A percentile compares a stretch with the other conserved stretches of the same genome.
phyloP scores from a whole-genome alignment of 2,797 vertebrate species.

The Paguma larvata region DNA sequence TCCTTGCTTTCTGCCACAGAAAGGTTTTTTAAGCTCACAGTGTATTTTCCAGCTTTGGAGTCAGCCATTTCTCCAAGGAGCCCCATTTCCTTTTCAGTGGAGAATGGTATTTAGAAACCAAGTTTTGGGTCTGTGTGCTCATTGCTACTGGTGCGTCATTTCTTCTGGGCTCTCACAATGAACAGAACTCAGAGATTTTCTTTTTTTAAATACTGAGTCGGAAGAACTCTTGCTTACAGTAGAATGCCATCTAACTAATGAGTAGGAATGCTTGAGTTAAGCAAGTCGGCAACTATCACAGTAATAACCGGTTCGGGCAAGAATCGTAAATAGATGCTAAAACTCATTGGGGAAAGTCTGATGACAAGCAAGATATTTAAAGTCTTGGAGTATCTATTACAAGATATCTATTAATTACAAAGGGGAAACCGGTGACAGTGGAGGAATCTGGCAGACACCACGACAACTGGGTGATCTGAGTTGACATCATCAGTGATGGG shows the following conservation, averaged over 20 bases:
- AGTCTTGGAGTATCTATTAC: background rate
- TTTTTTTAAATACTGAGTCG: background rate
- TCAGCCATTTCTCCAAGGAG: background rate
- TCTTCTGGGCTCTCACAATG: background rate
- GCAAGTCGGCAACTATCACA: background rate
- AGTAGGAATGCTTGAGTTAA: background rate
- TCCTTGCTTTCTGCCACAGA: background rate
- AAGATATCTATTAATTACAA: background rate
- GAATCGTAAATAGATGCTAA: background rate
- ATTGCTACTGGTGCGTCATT: background rate
- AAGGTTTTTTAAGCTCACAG: background rate
- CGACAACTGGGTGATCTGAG: background rate
- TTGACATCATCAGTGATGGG: background rate
- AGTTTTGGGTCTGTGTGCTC: background rate
- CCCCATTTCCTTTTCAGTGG: background rate
- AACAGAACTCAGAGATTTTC: background rate
- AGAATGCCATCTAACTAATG: background rate
- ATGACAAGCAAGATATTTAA: background rate
- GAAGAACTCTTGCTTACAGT: background rate
- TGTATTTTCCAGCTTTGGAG: background rate
- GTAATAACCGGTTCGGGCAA: background rate
- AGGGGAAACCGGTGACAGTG: background rate
- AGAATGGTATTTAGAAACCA: background rate
- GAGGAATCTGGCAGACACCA: background rate
- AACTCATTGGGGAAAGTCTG: background rate